Base-by-base conservation (phyloP, 2,797 vertebrate genomes). In the Serranus cabrilla region DNA sequence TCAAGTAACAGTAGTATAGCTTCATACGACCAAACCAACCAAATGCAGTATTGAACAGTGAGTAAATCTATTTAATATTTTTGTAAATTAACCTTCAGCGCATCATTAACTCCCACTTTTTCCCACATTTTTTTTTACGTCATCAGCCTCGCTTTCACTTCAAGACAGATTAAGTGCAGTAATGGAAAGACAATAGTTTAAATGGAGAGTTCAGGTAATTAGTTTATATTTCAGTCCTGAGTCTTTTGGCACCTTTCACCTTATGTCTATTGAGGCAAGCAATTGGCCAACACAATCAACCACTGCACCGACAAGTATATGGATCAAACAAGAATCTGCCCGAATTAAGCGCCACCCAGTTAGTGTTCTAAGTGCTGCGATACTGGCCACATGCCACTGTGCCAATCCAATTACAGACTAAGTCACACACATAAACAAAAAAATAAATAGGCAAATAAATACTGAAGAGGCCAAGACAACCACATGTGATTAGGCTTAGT, bases 371-470 rank as follows among this genome's bases (percentile, higher is more conserved):
- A 71, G 45, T 76, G 71, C 49, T 68, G 51, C n/a, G 31, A 77
- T 65, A 57, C 74, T 66, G 70, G 45, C 55, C 65, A 25, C 13
- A 31, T 11, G 49, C 46, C 13, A 25, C 60, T 64, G 60, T 50
- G 37, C 52, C 58, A 21, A 42, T 76, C 43, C 51, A 64, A 74
- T 56, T 39, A 60, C 65, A 40, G 39, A 69, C n/a, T 34, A 46
- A 63, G 18, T 68, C 52, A 67, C 9, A 37, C 59, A 57, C 23
- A 74, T 9, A 21, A 50, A 71, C 63, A 57, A 60, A 80, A 61
- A 59, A 87, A 90, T 91, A 92, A 89, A 90, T 89, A 92, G 13
- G 47, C 63, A 73, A 87, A 93, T 92, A 92, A 90, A 91, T 91
- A 92, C 60, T 68, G 56, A 68, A 34, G 10, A 42, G 56, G 62